These are phyloP conservation scores for Anguilla pacifica DNA, from an alignment of 2,797 vertebrate genomes.

Conservation along the genomic window DNA sequence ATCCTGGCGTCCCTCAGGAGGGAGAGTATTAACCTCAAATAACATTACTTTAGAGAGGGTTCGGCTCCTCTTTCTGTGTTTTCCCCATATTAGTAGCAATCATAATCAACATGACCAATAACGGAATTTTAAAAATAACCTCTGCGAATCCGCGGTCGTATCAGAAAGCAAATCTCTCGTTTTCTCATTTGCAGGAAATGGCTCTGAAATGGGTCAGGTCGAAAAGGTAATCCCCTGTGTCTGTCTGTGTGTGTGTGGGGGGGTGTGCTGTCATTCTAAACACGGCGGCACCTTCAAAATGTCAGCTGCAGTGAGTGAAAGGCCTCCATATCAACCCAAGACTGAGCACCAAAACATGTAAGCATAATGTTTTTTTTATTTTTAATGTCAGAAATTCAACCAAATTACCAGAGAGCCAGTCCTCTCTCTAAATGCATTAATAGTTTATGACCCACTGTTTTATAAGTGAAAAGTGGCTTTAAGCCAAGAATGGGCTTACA, in stretches of 20 bases:
- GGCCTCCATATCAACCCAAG: not conserved
- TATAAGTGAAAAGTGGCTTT: not conserved
- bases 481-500: not conserved
- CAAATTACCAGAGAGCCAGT: not conserved
- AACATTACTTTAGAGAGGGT: not conserved
- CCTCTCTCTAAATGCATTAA: not conserved
- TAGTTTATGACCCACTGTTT: not conserved
- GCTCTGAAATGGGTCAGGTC: not conserved
- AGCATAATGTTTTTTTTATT: not conserved
- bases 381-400: not conserved
- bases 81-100: not conserved
- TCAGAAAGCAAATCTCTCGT: not conserved
- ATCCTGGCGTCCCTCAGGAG: not conserved
- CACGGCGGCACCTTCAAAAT: not conserved
- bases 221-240: not conserved
- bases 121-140: not conserved
- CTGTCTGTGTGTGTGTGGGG: no score
- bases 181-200: not conserved
- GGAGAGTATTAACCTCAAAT: not conserved
- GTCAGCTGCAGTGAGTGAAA: not conserved
- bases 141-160: not conserved
- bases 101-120: not conserved
- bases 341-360: not conserved
- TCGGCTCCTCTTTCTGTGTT: not conserved
- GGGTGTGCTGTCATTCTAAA: not conserved